Conservation (phyloP, 92 coral and sea anemone species). For the Porites divaricata region DNA sequence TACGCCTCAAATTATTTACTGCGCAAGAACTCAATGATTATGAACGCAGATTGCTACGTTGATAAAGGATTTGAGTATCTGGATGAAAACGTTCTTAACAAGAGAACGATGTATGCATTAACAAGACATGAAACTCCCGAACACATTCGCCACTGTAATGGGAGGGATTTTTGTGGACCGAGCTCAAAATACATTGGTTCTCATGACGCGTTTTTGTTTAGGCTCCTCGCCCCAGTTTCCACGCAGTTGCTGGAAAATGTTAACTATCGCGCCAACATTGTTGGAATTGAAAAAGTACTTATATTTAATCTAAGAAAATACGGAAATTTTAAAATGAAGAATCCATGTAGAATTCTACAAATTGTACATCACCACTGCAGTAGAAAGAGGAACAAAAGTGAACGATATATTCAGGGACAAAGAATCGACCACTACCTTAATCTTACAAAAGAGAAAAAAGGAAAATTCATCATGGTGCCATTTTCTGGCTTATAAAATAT, state of each 20-base stretch:
- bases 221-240: slow-evolving; percentile 65
- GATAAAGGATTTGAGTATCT: slow-evolving; percentile 84
- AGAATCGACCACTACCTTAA: slow-evolving; percentile 27
- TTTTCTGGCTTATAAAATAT: slow-evolving; percentile 24
- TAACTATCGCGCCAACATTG: slow-evolving; percentile 79
- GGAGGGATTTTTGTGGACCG: slow-evolving; percentile 79
- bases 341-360: slow-evolving; percentile 81
- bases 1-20: slow-evolving; percentile 72
- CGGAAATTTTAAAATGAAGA: slow-evolving; percentile 74
- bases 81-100: slow-evolving; percentile 46
- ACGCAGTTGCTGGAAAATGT: slow-evolving; percentile 46
- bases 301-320: slow-evolving; percentile 56
- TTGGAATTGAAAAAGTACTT: slow-evolving; percentile 77
- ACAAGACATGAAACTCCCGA: slow-evolving; percentile 82
- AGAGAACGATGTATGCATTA: slow-evolving; percentile 75
- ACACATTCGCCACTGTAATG: slow-evolving; percentile 57
- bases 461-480: background rate
- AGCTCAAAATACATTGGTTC: slow-evolving; percentile 85
- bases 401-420: slow-evolving; percentile 26
- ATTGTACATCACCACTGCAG: slow-evolving; percentile 89
- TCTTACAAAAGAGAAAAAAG: background rate
- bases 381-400: slow-evolving; percentile 24
- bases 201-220: slow-evolving; percentile 90
- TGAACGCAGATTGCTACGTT: slow-evolving; percentile 90
- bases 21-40: slow-evolving; percentile 63